Percentiles rank a stretch among this genome's conserved stretches.
Evolutionary conservation across 2,797 vertebrate species (phyloP).

Genomic region (Neosilurus hyrtlii): DNA sequence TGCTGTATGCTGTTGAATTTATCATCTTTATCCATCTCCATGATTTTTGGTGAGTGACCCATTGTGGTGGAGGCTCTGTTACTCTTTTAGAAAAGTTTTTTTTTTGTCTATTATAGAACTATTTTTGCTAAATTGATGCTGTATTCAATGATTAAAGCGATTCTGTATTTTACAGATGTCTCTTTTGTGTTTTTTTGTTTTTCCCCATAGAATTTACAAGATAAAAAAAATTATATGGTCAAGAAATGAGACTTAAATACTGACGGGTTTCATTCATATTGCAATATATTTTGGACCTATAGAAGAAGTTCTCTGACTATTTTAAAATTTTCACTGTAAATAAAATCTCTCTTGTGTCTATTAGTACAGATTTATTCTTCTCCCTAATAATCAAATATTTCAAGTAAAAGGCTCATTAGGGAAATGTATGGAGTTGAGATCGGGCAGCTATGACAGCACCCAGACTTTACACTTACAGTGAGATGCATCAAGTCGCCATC

Average conservation of each 20-base stretch:
- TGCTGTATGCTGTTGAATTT: constrained; percentile 30
- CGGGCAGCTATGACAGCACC: background rate
- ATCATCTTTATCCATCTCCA: constrained; percentile 34
- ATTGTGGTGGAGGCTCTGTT: constrained; percentile 58
- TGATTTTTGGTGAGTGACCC: constrained; percentile 26
- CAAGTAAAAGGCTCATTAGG: background rate
- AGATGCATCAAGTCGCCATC: background rate
- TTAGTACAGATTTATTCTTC: background rate
- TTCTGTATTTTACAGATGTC: constrained; percentile 71
- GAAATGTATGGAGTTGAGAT: background rate
- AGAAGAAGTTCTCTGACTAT: background rate
- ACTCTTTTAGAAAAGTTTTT: constrained; percentile 61
- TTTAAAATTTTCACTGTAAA: background rate
- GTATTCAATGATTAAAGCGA: constrained; percentile 69
- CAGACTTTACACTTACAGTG: background rate
- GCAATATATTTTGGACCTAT: background rate
- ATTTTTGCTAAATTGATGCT: constrained; percentile 71
- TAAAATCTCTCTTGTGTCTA: background rate
- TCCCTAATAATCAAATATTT: background rate
- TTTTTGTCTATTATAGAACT: constrained; percentile 71
- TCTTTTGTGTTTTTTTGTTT: constrained; percentile 23
- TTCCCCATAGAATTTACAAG: background rate
- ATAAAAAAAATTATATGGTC: too few relatives aligned
- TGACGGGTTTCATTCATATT: background rate
- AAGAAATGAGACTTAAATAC: background rate